Evolutionary conservation across 1,140 invertebrate species (phyloP), one percentile per base, ranked within the genome.

Genomic region (Drosophila takahashii): DNA sequence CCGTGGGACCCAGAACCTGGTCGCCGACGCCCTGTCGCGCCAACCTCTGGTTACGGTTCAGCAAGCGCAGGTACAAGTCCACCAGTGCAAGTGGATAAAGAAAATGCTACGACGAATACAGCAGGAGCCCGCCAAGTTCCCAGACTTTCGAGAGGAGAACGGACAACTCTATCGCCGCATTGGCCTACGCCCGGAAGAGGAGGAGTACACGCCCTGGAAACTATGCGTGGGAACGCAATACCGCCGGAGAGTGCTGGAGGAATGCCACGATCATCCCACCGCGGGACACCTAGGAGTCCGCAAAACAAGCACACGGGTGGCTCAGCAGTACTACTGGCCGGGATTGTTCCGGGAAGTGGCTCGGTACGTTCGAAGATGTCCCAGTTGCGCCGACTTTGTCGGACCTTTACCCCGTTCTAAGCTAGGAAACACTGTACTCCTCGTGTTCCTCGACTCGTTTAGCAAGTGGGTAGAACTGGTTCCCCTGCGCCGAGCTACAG

Each of bases 171-270:
- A 48, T 4, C 7, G 45, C 4, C 26, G 45, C 7, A 15, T 48
- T 0, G 26, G 26, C 4, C 7, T 48, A 3, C 45, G 26, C 7
- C 45, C 26, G 7, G 13, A 29, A 7, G 26, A 29, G 7, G 26
- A 29, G 13, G 45, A 48, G 4, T 27, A 27, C 13, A 26, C 45
- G 8, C 41, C 41, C 16, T 22, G 41, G 41, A 9, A 41, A 6
- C 15, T 41, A 8, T 16, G 39, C 15, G 5, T 41, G 7, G 39
- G 7, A 8, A 16, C 39, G 4, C 7, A 16, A 8, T 8, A 41
- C 15, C 15, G 39, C n/a, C 13, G n/a, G 5, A 2, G 37, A 16
- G 27, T 74, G 27, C 32, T 66, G 15, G 10, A 45, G 22, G 44
- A 47, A 6, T 47, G 22, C 44, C 11, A 47, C 22, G 18, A 47